A percentile compares a stretch with the other conserved stretches of the same genome.
Conservation (phyloP, 2,888 invertebrate genomes). For the Drosophila anomalata region DNA sequence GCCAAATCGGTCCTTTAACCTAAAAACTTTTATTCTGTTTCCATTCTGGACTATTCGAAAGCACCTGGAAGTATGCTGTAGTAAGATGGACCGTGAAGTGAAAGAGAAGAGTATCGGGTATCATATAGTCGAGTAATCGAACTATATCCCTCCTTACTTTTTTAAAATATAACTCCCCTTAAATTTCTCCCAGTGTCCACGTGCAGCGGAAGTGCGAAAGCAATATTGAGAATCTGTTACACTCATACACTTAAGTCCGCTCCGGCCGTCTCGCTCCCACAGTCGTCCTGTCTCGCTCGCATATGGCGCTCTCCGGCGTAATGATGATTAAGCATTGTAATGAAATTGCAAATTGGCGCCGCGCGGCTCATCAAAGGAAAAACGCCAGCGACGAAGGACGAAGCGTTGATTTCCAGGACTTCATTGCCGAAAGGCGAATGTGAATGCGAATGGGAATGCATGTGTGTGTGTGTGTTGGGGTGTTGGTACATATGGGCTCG, state of each 20-base stretch:
- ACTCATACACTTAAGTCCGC: slow-evolving; percentile 28
- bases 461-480: neutral
- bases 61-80: too few relatives aligned
- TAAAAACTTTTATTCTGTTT: too few relatives aligned
- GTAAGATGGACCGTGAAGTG: too few relatives aligned
- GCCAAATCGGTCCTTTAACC: too few relatives aligned
- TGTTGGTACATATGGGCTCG: slow-evolving; percentile 3
- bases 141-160: too few relatives aligned
- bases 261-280: neutral
- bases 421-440: slow-evolving; percentile 59
- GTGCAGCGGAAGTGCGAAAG: slow-evolving; percentile 66
- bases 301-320: slow-evolving; percentile 47
- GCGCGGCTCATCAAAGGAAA: slow-evolving; percentile 37
- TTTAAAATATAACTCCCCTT: too few relatives aligned
- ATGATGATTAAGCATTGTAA: slow-evolving; percentile 81
- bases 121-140: too few relatives aligned
- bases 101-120: too few relatives aligned
- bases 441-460: slow-evolving; percentile 14
- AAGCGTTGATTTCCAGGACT: slow-evolving; percentile 63
- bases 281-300: slow-evolving; percentile 43
- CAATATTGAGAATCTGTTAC: slow-evolving; percentile 67
- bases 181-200: slow-evolving; percentile 40
- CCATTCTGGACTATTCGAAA: too few relatives aligned
- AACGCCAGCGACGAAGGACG: slow-evolving; percentile 33
- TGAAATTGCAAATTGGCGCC: slow-evolving; percentile 78